phyloP scores from a whole-genome alignment of 23 tunicate species.

The Styela clava region DNA sequence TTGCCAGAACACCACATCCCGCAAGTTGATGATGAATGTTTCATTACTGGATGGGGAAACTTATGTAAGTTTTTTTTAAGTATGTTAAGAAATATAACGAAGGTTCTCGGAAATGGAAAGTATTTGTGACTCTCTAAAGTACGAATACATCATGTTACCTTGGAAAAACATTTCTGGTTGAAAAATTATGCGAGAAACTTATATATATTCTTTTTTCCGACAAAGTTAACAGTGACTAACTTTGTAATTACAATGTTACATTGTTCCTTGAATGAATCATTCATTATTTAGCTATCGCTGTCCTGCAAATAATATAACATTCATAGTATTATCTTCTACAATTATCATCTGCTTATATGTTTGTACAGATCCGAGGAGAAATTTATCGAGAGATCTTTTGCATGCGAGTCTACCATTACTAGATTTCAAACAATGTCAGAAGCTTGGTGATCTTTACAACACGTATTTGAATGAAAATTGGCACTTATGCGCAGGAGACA shows the following conservation, averaged over 20 bases:
- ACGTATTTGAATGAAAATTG: slow-evolving; percentile 8
- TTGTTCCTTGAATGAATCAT: no score
- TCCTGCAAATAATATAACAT: no score
- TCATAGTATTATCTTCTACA: no score
- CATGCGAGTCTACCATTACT: slow-evolving; percentile 57
- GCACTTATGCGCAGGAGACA: slow-evolving; percentile 95
- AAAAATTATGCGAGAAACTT: no score
- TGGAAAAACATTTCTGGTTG: no score
- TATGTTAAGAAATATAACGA: background rate
- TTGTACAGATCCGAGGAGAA: slow-evolving; percentile 15
- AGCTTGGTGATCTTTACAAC: slow-evolving; percentile 31
- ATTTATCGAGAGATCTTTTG: slow-evolving; percentile 17
- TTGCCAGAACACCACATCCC: slow-evolving; percentile 46
- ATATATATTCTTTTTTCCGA: no score
- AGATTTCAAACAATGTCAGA: slow-evolving; percentile 45
- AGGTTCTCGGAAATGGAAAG: background rate
- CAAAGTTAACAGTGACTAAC: no score
- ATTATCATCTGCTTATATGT: no score
- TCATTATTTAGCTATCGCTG: no score
- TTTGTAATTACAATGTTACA: no score
- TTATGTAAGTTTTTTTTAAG: slow-evolving; percentile 49
- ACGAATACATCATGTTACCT: no score
- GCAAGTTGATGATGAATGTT: slow-evolving; percentile 37
- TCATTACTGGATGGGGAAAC: slow-evolving; percentile 92
- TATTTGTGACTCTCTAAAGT: no score